phyloP scores from a whole-genome alignment of 1,140 invertebrate species.

The Pentalonia nigronervosa region DNA sequence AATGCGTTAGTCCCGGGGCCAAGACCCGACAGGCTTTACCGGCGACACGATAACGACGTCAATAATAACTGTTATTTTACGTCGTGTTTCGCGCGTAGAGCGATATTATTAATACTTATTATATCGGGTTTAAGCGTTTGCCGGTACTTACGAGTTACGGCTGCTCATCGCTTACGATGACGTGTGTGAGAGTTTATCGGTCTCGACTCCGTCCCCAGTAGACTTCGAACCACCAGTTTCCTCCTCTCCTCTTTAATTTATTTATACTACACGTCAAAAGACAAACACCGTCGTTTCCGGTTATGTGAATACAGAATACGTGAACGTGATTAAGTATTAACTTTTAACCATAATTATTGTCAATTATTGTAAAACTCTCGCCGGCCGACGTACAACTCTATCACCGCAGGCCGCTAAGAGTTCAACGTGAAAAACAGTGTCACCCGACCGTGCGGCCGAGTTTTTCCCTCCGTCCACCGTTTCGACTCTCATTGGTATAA shows the following conservation, averaged over 20 bases:
- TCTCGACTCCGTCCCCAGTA: neutral
- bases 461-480: neutral
- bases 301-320: neutral
- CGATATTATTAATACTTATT: neutral
- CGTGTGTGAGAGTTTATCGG: neutral
- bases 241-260: neutral
- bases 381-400: neutral
- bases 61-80: neutral
- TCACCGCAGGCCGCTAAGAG: neutral
- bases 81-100: neutral
- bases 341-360: neutral
- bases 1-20: no score
- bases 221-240: neutral
- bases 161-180: conserved; percentile 4
- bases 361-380: neutral
- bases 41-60: neutral
- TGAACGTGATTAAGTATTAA: neutral
- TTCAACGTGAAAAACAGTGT: conserved; percentile 4
- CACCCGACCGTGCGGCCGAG: neutral
- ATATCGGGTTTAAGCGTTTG: neutral
- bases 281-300: neutral
- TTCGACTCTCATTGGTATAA: neutral
- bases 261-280: neutral
- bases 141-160: neutral
- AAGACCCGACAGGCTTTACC: neutral